Evolutionary conservation across 2,113 vertebrate genomes (phyloP), one percentile per base, ranked within the genome.

Genomic region (Prionailurus bengalensis): DNA sequence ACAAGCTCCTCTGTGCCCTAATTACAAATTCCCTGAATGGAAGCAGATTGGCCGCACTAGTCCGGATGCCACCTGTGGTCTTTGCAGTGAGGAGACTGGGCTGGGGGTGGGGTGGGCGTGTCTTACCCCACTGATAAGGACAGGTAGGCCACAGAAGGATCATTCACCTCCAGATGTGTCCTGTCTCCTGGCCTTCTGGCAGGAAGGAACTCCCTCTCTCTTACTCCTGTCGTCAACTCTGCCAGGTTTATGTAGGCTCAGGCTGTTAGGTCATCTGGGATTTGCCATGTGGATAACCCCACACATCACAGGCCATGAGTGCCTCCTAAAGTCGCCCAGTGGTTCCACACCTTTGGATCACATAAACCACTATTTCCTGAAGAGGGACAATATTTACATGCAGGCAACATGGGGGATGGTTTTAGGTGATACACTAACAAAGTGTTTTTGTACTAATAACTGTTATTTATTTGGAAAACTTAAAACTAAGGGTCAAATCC

Each of bases 381-480:
- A 93, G 66, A 79, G 86, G 31, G 12, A 19, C 14, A 5, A 3
- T 63, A 39, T 21, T 97, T 86, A 68, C 15, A 10, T 70, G n/a
- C 21, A 63, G 53, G 83, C 61, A 36, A 76, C 65, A 23, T 0
- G 25, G 73, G 66, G 96, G 70, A 65, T 70, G 48, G n/a, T 55
- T 94, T 84, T 93, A 63, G 51, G 33, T 87, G 31, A n/a, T 71
- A 15, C 0, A 78, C 76, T 83, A 86, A 74, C 11, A 83, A 89
- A 65, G 14, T 58, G 29, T 94, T 96, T 92, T 97, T 88, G 4
- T 83, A 51, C 25, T 91, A 95, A 66, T 91, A 96, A 91, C 90
- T 76, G 58, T 17, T 48, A 21, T 79, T 91, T 74, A 84, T 84
- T 95, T 95, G 89, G 80, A 92, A 89, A 92, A 90, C 19, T 66